A percentile compares a stretch with the other conserved stretches of the same genome.
phyloP scores from a whole-genome alignment of 2,113 vertebrate genomes.

The Solea senegalensis region DNA sequence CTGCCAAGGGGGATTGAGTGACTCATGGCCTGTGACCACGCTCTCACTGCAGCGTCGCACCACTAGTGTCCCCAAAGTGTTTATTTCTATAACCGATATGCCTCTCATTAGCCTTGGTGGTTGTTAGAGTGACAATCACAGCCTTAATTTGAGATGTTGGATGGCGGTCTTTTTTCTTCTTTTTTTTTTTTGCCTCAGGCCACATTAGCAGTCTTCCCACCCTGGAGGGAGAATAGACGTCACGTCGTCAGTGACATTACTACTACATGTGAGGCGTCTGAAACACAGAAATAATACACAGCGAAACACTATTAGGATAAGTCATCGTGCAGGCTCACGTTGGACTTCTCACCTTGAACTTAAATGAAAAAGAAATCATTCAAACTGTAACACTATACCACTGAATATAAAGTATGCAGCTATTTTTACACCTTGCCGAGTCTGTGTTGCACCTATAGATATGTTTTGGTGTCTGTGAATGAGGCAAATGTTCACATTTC shows the following conservation, averaged over 20 bases:
- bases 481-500: background rate
- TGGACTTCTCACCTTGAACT: background rate
- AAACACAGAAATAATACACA: slow-evolving; percentile 9
- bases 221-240: slow-evolving; percentile 40
- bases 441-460: slow-evolving; percentile 7
- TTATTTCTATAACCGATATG: slow-evolving; percentile 77
- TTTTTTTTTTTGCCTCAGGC: slow-evolving; percentile 61
- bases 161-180: slow-evolving; percentile 68
- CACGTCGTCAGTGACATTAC: slow-evolving; percentile 44
- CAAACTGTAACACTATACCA: slow-evolving; percentile 6
- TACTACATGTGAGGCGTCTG: slow-evolving; percentile 32
- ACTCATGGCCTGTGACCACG: slow-evolving; percentile 75
- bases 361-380: slow-evolving; percentile 14
- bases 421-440: slow-evolving; percentile 25
- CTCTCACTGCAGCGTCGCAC: slow-evolving; percentile 64
- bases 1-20: slow-evolving; percentile 70
- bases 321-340: slow-evolving; percentile 1
- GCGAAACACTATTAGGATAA: slow-evolving; percentile 5
- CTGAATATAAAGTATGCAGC: slow-evolving; percentile 23
- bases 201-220: slow-evolving; percentile 73
- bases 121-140: slow-evolving; percentile 75
- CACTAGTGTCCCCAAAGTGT: slow-evolving; percentile 63
- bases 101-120: slow-evolving; percentile 72
- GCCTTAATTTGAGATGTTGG: slow-evolving; percentile 75
- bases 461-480: slow-evolving; percentile 6